Evolutionary conservation across 1,140 invertebrate genomes (phyloP).

Genomic region (Trypoxylus dichotomus): DNA sequence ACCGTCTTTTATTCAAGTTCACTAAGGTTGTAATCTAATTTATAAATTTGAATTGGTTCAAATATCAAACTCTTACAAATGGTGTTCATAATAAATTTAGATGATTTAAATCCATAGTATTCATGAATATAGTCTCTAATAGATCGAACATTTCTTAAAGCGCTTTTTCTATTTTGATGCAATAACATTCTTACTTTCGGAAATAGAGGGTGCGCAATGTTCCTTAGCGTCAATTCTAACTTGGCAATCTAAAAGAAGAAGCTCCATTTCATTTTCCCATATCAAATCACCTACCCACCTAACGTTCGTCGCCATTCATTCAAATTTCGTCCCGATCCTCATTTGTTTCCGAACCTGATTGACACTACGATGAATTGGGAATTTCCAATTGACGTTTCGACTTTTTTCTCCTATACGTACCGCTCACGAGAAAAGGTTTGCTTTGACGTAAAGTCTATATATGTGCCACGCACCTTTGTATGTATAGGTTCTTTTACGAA

Average conservation of each 20-base stretch:
- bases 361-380: background rate
- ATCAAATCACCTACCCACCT: background rate
- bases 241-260: background rate
- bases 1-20: too few species aligned
- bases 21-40: too few species aligned
- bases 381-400: background rate
- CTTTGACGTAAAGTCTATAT: background rate
- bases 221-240: background rate
- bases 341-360: slow-evolving; percentile 3
- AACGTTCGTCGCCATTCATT: background rate
- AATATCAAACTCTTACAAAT: too few species aligned
- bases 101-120: too few species aligned
- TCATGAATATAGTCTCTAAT: too few species aligned
- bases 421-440: background rate
- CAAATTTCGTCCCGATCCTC: background rate
- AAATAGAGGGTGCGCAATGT: background rate
- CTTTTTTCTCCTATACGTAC: background rate
- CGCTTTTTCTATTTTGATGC: background rate
- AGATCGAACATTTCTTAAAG: background rate
- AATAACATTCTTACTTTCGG: background rate
- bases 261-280: background rate
- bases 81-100: too few species aligned
- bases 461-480: background rate
- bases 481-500: too few species aligned
- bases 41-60: too few species aligned